phyloP scores from a whole-genome alignment of 2,888 invertebrate species.

The Chrysina gloriosa region DNA sequence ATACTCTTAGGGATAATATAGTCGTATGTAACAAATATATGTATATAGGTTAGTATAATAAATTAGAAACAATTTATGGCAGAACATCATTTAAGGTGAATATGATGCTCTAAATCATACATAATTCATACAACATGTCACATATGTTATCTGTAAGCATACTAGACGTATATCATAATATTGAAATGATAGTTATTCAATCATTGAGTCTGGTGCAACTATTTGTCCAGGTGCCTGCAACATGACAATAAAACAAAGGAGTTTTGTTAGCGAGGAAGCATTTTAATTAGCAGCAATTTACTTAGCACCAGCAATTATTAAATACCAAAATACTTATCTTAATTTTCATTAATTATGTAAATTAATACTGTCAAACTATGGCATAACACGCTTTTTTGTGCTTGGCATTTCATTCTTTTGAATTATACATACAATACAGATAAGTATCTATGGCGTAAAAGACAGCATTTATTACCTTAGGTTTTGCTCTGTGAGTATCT shows the following conservation, averaged over 20 bases:
- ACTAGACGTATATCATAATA: neutral
- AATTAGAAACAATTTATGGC: conserved; percentile 21
- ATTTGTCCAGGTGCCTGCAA: conserved; percentile 61
- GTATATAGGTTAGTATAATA: conserved; percentile 16
- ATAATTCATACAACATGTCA: conserved; percentile 1
- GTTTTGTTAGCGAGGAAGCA: conserved; percentile 35
- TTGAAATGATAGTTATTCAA: conserved; percentile 16
- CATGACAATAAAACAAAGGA: conserved; percentile 48
- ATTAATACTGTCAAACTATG: too few relatives aligned
- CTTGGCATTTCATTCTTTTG: too few relatives aligned
- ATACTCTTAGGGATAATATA: neutral
- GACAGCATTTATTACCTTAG: conserved; percentile 70
- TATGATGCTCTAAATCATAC: conserved; percentile 1
- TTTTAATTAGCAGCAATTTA: conserved; percentile 2
- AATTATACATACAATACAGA: too few relatives aligned
- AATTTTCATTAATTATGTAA: too few relatives aligned
- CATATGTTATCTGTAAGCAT: conserved; percentile 5
- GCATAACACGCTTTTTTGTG: too few relatives aligned
- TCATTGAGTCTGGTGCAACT: conserved; percentile 48
- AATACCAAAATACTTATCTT: neutral
- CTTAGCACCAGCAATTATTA: neutral
- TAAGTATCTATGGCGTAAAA: too few relatives aligned
- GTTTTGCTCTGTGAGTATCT: conserved; percentile 95
- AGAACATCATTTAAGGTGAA: too few relatives aligned
- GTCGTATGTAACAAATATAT: neutral